phyloP scores from a whole-genome alignment of 2,888 invertebrate genomes.

The Cyclophora albipunctata region DNA sequence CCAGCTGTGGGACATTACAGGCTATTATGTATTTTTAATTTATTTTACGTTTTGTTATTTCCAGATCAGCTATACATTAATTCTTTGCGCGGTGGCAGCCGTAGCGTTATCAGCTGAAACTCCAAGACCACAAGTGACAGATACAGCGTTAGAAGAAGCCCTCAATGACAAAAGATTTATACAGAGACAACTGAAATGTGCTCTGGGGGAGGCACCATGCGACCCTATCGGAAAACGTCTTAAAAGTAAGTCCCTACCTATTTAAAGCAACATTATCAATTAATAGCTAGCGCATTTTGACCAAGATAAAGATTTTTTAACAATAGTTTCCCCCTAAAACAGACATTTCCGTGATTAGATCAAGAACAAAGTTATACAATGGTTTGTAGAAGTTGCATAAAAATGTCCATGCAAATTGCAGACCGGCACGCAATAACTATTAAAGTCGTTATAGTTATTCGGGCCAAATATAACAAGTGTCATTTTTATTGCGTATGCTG shows the following conservation, averaged over 20 bases:
- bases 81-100: conserved; percentile 36
- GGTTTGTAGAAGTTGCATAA: too few relatives aligned
- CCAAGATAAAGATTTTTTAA: neutral
- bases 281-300: too few relatives aligned
- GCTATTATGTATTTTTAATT: too few relatives aligned
- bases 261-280: neutral
- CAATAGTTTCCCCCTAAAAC: neutral
- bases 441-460: too few relatives aligned
- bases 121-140: conserved; percentile 72
- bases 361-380: too few relatives aligned
- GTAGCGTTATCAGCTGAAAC: conserved; percentile 32
- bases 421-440: too few relatives aligned
- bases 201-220: conserved; percentile 82
- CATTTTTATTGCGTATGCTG: neutral
- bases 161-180: conserved; percentile 82
- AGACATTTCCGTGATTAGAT: neutral
- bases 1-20: too few relatives aligned
- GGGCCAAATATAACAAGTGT: too few relatives aligned
- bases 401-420: too few relatives aligned
- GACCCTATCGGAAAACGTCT: conserved; percentile 83
- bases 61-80: conserved; percentile 36
- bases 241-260: conserved; percentile 71
- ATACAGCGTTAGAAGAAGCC: conserved; percentile 79
- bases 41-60: conserved; percentile 11
- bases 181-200: conserved; percentile 82